phyloP scores from a whole-genome alignment of 2,113 vertebrate species.

The Gadus macrocephalus region DNA sequence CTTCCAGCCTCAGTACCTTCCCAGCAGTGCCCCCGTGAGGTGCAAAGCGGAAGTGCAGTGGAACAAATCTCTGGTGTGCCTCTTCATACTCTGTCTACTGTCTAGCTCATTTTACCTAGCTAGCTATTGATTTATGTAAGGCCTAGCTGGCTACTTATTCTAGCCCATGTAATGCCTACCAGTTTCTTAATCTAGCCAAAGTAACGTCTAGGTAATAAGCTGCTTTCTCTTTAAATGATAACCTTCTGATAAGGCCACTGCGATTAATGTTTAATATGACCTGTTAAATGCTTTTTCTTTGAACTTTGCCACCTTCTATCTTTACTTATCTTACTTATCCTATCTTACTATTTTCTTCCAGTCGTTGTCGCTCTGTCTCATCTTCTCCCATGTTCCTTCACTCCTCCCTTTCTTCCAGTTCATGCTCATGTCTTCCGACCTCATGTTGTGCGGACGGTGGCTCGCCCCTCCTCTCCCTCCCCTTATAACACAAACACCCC shows the following conservation, averaged over 20 bases:
- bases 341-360: neutral
- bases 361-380: neutral
- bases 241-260: too few relatives aligned
- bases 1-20: slow-evolving; percentile 41
- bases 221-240: too few relatives aligned
- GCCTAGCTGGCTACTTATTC: too few relatives aligned
- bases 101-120: too few relatives aligned
- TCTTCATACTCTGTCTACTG: neutral
- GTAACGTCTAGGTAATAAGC: too few relatives aligned
- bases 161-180: too few relatives aligned
- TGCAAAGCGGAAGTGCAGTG: slow-evolving; percentile 20
- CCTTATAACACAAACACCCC: slow-evolving; percentile 40
- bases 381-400: neutral
- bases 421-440: slow-evolving; percentile 58
- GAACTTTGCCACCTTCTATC: neutral
- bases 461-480: slow-evolving; percentile 59
- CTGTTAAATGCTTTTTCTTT: neutral
- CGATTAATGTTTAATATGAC: too few relatives aligned
- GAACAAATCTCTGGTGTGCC: slow-evolving; percentile 38
- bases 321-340: neutral
- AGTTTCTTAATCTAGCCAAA: too few relatives aligned
- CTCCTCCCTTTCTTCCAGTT: slow-evolving; percentile 27
- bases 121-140: too few relatives aligned
- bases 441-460: slow-evolving; percentile 50
- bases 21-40: slow-evolving; percentile 40